phyloP scores from a whole-genome alignment of 2,797 vertebrate species.

The Smutsia gigantea region DNA sequence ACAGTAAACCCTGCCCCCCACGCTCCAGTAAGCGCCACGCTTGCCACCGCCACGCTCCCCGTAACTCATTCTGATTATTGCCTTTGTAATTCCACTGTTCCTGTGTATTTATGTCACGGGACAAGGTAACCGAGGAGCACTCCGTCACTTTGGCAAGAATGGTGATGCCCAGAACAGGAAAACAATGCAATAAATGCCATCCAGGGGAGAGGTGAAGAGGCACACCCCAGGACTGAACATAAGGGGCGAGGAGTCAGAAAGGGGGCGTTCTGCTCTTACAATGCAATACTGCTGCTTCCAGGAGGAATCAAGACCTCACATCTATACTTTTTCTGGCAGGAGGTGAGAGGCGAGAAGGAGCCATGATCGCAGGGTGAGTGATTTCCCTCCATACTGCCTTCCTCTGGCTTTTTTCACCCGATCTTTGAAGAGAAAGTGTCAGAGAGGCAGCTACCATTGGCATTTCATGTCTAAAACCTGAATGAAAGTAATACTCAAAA shows the following conservation, averaged over 20 bases:
- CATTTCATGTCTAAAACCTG: not conserved
- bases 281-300: not conserved
- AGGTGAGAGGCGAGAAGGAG: not conserved
- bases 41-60: fast-evolving
- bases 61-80: too few species aligned
- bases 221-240: not conserved
- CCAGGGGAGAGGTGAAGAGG: not conserved
- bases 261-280: fast-evolving
- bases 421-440: not conserved
- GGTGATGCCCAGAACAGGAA: fast-evolving
- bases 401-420: not conserved
- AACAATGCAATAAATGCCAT: not conserved
- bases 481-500: not conserved
- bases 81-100: not conserved
- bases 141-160: not conserved
- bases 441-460: not conserved
- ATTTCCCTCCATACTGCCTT: too few species aligned
- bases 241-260: not conserved
- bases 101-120: not conserved
- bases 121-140: not conserved
- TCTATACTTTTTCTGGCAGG: not conserved
- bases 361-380: fast-evolving
- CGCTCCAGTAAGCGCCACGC: fast-evolving
- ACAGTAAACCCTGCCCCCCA: too few species aligned
- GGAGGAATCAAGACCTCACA: not conserved